phyloP scores from a whole-genome alignment of 2,113 vertebrate species.

The Ctenodactylus gundi region DNA sequence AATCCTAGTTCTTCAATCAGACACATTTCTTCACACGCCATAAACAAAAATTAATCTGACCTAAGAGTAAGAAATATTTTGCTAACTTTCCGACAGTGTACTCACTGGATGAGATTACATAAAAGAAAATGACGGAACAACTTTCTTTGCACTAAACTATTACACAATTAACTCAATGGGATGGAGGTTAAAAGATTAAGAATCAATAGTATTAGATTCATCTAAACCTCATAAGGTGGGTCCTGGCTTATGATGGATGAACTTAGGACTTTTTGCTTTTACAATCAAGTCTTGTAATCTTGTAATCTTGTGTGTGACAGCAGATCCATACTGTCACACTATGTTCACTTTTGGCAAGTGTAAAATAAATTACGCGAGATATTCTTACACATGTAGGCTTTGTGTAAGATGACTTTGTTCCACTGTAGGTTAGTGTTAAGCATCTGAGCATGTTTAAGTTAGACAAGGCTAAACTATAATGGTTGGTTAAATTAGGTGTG shows the following conservation, averaged over 20 bases:
- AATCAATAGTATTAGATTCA: background rate
- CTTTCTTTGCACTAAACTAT: background rate
- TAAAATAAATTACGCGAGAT: background rate
- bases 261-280: background rate
- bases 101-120: background rate
- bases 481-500: background rate
- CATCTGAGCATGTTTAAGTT: background rate
- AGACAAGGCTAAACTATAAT: background rate
- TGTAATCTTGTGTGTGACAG: too few species aligned
- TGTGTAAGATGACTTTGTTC: background rate
- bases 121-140: background rate
- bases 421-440: background rate
- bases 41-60: conserved; percentile 36
- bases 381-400: background rate
- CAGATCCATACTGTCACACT: background rate
- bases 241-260: background rate
- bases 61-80: background rate
- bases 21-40: conserved; percentile 29
- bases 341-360: background rate
- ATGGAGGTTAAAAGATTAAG: background rate
- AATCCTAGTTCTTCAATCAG: background rate
- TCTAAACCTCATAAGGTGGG: background rate
- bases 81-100: background rate
- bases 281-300: too few species aligned
- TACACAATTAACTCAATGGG: background rate